Base-by-base conservation (phyloP, 1,140 invertebrate genomes). In the Pseudomyrmex sp. region DNA sequence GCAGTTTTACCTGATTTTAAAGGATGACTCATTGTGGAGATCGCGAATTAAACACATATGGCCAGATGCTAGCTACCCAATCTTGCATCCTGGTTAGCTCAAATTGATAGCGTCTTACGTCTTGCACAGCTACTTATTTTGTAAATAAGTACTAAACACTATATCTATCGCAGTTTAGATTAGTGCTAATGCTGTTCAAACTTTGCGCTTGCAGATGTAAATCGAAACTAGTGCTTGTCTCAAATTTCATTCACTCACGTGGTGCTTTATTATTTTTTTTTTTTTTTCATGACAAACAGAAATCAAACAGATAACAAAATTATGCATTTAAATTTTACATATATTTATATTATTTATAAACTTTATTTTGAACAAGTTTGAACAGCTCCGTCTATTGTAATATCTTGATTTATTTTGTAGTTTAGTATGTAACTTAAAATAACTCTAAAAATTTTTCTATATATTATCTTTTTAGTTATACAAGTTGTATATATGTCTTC, bases 11-110 rank as follows among this genome's bases (percentile, higher is more conserved):
- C 50, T 90, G 9, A 93, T 94, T 82, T 84, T 94, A 48, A 92
- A 88, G 35, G 93, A 94, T 82, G 87, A 93, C 70, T 92, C 90
- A 26, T 63, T 94, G 18, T 94, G 93, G 93, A 94, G 92, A 91
- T 83, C 86, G 50, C 91, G 92, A 82, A 93, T 94, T 44, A 91
- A 59, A 63, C 88, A 90, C 85, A 89, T 92, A 75, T 94, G 92
- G 86, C 92, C 89, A 76, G 88, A 93, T 75, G 72, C 85, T 74
- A 87, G 77, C 77, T 94, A 91, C 74, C 93, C 93, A 77, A 66
- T 91, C 66, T 84, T 93, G 76, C 91, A 92, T 85, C 89, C 90
- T 86, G 91, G 92, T 93, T 86, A 93, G 91, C 79, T 91, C 72
- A 85, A 86, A 90, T 88, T 92, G 85, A 83, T 91, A 88, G 59